These are phyloP conservation scores for Pelecanus crispus DNA, from an alignment of 2,113 vertebrate species.

Conservation along the genomic window DNA sequence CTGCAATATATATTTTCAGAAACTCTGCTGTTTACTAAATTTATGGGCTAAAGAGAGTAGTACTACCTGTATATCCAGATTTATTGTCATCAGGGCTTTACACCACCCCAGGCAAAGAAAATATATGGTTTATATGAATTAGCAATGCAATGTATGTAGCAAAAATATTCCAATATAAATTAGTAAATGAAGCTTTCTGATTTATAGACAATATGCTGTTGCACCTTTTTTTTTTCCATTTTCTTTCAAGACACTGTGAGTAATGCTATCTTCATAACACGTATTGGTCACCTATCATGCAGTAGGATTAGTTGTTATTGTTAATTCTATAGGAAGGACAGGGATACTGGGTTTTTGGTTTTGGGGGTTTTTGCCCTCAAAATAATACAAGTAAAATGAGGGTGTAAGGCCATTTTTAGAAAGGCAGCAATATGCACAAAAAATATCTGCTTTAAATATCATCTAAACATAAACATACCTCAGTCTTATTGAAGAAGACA, in stretches of 20 bases:
- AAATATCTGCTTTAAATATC: not conserved
- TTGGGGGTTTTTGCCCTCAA: accelerated
- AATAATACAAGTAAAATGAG: not conserved
- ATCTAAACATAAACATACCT: not conserved
- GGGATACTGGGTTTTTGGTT: accelerated
- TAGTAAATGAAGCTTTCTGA: slow-evolving; percentile 11
- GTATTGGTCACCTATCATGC: not conserved
- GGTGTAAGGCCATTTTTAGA: not conserved
- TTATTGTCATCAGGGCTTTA: not conserved
- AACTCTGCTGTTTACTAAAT: slow-evolving; percentile 42
- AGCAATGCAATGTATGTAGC: not conserved
- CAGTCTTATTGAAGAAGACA: not conserved
- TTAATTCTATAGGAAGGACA: not conserved
- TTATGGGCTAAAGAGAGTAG: slow-evolving; percentile 43
- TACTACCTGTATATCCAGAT: not conserved
- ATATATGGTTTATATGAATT: slow-evolving; percentile 17
- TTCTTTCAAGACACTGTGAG: not conserved
- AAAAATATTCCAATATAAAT: slow-evolving; percentile 33
- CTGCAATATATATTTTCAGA: slow-evolving; percentile 43
- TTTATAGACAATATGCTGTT: not conserved
- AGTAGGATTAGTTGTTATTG: not conserved
- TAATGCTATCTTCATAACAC: not conserved
- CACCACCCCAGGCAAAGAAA: not conserved
- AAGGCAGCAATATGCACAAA: not conserved
- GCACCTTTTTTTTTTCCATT: not conserved